Conservation (phyloP, 1,140 invertebrate genomes). For the Lysiphlebus fabarum region DNA sequence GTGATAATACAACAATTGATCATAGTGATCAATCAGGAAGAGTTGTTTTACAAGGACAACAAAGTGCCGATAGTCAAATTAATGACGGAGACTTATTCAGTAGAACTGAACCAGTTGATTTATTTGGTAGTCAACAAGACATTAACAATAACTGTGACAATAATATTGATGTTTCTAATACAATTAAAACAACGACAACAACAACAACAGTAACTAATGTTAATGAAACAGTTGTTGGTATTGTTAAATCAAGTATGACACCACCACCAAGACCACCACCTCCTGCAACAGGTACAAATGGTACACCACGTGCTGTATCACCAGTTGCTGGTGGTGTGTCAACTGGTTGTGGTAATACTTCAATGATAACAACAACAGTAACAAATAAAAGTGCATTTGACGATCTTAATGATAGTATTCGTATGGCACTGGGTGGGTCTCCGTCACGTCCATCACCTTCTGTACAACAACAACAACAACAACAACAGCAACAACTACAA, state of each 20-base stretch:
- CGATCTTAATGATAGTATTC: slow-evolving; percentile 68
- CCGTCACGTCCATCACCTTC: slow-evolving; percentile 53
- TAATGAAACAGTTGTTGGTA: slow-evolving; percentile 36
- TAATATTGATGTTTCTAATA: slow-evolving; percentile 37
- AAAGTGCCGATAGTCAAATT: slow-evolving; percentile 18
- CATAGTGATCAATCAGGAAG: slow-evolving; percentile 18
- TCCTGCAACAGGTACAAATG: slow-evolving; percentile 50
- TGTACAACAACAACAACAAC: slow-evolving; percentile 38
- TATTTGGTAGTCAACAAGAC: slow-evolving; percentile 51
- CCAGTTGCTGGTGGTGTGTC: slow-evolving; percentile 41
- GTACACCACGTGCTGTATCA: slow-evolving; percentile 52
- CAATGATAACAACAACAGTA: slow-evolving; percentile 22
- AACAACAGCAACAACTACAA: slow-evolving; percentile 41
- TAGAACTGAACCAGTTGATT: slow-evolving; percentile 46
- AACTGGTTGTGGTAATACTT: slow-evolving; percentile 34
- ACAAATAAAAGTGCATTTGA: slow-evolving; percentile 65
- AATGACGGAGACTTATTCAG: slow-evolving; percentile 49
- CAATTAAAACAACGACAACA: neutral
- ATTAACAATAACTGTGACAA: slow-evolving; percentile 39
- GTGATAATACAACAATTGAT: slow-evolving; percentile 24
- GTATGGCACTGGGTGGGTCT: slow-evolving; percentile 65
- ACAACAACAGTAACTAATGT: slow-evolving; percentile 21
- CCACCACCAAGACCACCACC: slow-evolving; percentile 57
- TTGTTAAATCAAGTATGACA: slow-evolving; percentile 48
- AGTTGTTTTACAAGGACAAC: too few species aligned